Percentiles rank a stretch among this genome's conserved stretches.
phyloP scores from a whole-genome alignment of 2,113 vertebrate species.

The Pterocles gutturalis region DNA sequence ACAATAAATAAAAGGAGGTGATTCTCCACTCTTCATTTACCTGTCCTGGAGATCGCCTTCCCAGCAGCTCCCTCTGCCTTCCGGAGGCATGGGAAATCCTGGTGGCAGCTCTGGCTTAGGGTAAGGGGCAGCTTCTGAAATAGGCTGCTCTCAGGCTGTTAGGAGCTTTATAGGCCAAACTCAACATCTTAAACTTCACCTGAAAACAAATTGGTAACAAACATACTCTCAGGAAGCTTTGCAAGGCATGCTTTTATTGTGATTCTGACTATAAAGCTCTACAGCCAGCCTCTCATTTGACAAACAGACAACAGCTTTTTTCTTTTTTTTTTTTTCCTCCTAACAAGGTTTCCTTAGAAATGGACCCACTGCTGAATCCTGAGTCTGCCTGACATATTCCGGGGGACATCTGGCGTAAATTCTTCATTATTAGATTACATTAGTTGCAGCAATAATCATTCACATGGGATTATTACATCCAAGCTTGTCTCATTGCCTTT shows the following conservation, averaged over 20 bases:
- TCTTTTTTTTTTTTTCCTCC: neutral
- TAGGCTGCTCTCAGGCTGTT: neutral
- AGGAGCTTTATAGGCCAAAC: neutral
- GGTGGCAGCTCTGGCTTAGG: neutral
- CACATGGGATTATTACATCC: slow-evolving; percentile 68
- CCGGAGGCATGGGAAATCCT: neutral
- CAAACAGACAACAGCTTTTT: neutral
- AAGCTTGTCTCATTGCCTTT: slow-evolving; percentile 65
- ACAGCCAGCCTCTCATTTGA: neutral
- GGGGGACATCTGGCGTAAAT: slow-evolving; percentile 66
- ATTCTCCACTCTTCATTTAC: neutral
- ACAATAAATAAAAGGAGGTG: neutral
- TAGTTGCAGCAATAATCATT: slow-evolving; percentile 69
- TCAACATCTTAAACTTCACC: neutral
- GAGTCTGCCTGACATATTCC: slow-evolving; percentile 44
- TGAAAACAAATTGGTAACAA: neutral
- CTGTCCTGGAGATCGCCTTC: neutral
- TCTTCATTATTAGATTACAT: slow-evolving; percentile 72
- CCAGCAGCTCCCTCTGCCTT: neutral
- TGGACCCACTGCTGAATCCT: slow-evolving; percentile 28
- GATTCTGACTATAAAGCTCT: neutral
- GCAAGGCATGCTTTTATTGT: neutral
- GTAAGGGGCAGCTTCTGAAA: neutral
- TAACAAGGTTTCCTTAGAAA: slow-evolving; percentile 63
- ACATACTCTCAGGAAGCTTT: neutral